These are phyloP conservation scores for Otis tarda DNA, from an alignment of 2,113 vertebrate genomes.

Conservation along the genomic window DNA sequence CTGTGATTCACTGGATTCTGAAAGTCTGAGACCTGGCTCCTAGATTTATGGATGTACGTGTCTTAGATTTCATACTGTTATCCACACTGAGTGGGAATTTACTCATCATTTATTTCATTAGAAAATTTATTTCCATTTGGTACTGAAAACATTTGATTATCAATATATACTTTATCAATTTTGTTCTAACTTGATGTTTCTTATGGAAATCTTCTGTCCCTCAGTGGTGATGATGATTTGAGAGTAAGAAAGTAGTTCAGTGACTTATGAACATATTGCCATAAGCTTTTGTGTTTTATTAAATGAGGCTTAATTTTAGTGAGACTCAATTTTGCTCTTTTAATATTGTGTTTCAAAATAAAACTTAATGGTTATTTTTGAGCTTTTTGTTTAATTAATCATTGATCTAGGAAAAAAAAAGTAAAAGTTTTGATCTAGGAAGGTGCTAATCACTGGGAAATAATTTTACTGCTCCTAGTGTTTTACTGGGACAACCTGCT, in stretches of 20 bases:
- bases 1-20: background rate
- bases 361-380: background rate
- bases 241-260: background rate
- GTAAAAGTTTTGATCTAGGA: background rate
- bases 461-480: background rate
- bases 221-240: background rate
- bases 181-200: background rate
- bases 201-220: background rate
- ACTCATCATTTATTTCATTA: rapidly evolving
- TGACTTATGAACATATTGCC: background rate
- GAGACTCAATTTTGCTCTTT: background rate
- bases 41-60: background rate
- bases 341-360: background rate
- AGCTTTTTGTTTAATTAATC: background rate
- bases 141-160: background rate
- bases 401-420: background rate
- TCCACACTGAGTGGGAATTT: background rate
- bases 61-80: background rate
- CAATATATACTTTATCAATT: background rate
- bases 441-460: background rate
- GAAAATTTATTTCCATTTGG: background rate
- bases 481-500: background rate
- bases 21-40: background rate
- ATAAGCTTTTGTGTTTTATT: background rate
- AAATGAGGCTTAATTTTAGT: background rate